Evolutionary conservation across 2,797 vertebrate genomes (phyloP).

Genomic region (Thalassophryne amazonica): DNA sequence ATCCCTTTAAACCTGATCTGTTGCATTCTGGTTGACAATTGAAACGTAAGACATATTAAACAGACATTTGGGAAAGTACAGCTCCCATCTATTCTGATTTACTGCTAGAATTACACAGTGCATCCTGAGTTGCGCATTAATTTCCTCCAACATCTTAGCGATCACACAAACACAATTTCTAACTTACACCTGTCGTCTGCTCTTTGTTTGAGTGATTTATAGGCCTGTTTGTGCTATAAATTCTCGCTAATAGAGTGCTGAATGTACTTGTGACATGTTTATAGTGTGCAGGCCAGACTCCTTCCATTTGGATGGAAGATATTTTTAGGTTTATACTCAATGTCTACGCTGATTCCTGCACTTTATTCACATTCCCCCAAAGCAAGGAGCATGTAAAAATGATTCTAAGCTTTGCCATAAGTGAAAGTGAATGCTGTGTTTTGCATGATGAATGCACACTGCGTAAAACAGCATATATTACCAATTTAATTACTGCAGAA

Average conservation of each 20-base stretch:
- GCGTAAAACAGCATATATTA: background rate
- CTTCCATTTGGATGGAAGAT: slow-evolving; percentile 4
- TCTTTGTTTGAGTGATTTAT: background rate
- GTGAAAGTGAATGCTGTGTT: background rate
- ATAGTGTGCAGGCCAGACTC: slow-evolving; percentile 18
- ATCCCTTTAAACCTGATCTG: background rate
- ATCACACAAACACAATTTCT: slow-evolving; percentile 1
- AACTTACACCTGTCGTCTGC: background rate
- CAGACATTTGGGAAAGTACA: background rate
- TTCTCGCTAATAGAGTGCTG: slow-evolving; percentile 38
- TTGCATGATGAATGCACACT: background rate
- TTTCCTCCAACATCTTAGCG: background rate
- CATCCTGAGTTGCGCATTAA: background rate
- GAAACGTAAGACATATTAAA: background rate
- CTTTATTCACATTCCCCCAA: background rate
- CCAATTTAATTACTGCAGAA: background rate
- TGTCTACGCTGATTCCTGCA: background rate
- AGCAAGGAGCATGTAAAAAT: background rate
- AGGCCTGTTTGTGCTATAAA: slow-evolving; percentile 30
- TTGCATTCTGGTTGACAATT: background rate
- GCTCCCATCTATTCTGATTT: background rate
- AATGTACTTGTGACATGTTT: slow-evolving; percentile 45
- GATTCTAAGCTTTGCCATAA: background rate
- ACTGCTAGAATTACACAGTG: background rate
- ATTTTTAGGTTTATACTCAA: background rate